These are phyloP conservation scores for Squalus acanthias DNA, from an alignment of 2,797 vertebrate species.

Conservation along the genomic window DNA sequence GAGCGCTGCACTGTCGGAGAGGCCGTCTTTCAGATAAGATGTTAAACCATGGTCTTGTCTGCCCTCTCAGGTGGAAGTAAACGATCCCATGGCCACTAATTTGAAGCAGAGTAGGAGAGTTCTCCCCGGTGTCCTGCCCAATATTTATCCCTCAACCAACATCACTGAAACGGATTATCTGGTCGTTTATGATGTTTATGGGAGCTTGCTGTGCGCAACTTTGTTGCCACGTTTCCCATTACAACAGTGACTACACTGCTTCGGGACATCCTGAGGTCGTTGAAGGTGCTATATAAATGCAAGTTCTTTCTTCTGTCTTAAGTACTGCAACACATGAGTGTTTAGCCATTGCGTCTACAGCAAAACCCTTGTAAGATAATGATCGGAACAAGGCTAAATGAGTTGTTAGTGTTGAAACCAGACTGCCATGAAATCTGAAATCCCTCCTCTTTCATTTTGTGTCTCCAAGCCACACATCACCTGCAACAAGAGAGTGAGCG, in stretches of 20 bases:
- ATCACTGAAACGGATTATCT: neutral
- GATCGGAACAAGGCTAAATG: neutral
- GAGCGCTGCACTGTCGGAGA: too few relatives aligned
- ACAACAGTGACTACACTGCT: neutral
- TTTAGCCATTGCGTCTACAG: neutral
- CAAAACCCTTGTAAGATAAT: neutral
- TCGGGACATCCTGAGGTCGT: neutral
- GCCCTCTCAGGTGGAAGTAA: too few relatives aligned
- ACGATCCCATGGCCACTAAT: too few relatives aligned
- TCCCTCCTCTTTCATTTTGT: too few relatives aligned
- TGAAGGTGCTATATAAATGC: neutral
- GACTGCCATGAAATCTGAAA: neutral
- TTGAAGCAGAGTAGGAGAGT: too few relatives aligned
- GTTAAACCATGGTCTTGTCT: too few relatives aligned
- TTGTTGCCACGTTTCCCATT: neutral
- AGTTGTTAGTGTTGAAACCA: neutral
- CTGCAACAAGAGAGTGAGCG: neutral
- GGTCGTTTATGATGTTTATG: neutral
- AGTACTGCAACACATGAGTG: neutral
- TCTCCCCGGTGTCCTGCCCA: too few relatives aligned
- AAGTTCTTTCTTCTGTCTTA: neutral
- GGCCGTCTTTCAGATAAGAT: too few relatives aligned
- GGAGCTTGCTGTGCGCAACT: neutral
- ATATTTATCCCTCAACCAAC: too few relatives aligned
- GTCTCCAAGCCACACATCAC: neutral